Evolutionary conservation across 2,888 invertebrate genomes (phyloP).

Genomic region (Brachyptera risi): DNA sequence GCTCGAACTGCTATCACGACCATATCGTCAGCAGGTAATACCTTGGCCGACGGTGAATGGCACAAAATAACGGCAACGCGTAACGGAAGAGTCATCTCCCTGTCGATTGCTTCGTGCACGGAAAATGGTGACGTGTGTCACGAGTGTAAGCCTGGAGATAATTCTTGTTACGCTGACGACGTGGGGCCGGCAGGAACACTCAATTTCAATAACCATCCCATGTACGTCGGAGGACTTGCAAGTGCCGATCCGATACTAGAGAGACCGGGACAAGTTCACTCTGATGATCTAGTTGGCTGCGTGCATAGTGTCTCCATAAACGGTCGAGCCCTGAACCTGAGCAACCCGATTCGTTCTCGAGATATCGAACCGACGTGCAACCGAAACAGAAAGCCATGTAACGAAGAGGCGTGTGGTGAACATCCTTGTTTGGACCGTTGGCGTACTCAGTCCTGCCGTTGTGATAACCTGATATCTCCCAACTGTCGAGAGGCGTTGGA

Average conservation of each 20-base stretch:
- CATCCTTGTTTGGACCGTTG: conserved; percentile 76
- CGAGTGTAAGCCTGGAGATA: conserved; percentile 81
- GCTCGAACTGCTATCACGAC: conserved; percentile 83
- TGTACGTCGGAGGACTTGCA: conserved; percentile 80
- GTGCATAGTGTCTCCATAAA: conserved; percentile 87
- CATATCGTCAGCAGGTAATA: conserved; percentile 62
- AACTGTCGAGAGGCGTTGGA: conserved; percentile 76
- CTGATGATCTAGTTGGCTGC: conserved; percentile 92
- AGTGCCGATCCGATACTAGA: conserved; percentile 83
- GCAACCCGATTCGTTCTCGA: conserved; percentile 66
- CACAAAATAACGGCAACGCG: conserved; percentile 87
- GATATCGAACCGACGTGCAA: conserved; percentile 74
- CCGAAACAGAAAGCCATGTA: conserved; percentile 44
- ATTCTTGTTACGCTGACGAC: conserved; percentile 77
- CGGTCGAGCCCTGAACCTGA: conserved; percentile 76
- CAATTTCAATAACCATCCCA: conserved; percentile 84
- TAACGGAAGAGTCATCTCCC: conserved; percentile 81
- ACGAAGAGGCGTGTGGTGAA: conserved; percentile 49
- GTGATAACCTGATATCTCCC: conserved; percentile 65
- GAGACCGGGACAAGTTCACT: conserved; percentile 83
- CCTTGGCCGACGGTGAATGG: conserved; percentile 84
- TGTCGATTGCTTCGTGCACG: conserved; percentile 75
- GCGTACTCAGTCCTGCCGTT: conserved; percentile 69
- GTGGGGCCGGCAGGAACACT: conserved; percentile 84
- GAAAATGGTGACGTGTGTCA: conserved; percentile 84